A percentile compares a stretch with the other conserved stretches of the same genome.
phyloP scores from a whole-genome alignment of 1,140 invertebrate genomes.

The Ladona fulva region DNA sequence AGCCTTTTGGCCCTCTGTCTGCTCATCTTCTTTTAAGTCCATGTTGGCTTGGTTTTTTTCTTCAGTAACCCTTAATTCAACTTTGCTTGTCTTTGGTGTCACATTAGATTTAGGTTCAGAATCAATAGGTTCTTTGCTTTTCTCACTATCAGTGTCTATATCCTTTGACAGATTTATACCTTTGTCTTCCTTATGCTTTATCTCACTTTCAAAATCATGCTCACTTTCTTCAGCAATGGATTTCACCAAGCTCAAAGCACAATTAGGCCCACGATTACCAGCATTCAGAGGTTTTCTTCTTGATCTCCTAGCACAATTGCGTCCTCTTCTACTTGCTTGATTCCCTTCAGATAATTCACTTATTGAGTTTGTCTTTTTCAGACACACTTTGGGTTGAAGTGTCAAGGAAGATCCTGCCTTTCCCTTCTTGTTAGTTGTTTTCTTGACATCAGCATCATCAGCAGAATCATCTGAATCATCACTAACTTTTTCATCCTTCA shows the following conservation, averaged over 20 bases:
- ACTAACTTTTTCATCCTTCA: constrained; percentile 12
- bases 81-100: no score
- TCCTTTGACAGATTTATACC: neutral
- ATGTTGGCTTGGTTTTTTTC: no score
- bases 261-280: neutral
- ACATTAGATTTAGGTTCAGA: no score
- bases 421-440: neutral
- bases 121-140: no score
- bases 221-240: neutral
- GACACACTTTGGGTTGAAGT: neutral
- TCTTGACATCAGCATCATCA: neutral
- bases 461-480: neutral
- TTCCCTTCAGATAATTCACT: no score
- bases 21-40: no score
- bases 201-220: neutral
- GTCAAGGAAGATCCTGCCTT: no score
- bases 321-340: neutral
- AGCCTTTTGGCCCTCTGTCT: no score
- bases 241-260: neutral
- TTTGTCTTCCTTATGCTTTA: neutral
- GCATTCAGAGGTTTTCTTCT: neutral
- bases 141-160: no score
- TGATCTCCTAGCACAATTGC: neutral
- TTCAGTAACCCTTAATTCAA: no score
- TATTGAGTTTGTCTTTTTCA: neutral